Base-by-base conservation (phyloP, 1,140 invertebrate species). In the Caenorhabditis brenneri region DNA sequence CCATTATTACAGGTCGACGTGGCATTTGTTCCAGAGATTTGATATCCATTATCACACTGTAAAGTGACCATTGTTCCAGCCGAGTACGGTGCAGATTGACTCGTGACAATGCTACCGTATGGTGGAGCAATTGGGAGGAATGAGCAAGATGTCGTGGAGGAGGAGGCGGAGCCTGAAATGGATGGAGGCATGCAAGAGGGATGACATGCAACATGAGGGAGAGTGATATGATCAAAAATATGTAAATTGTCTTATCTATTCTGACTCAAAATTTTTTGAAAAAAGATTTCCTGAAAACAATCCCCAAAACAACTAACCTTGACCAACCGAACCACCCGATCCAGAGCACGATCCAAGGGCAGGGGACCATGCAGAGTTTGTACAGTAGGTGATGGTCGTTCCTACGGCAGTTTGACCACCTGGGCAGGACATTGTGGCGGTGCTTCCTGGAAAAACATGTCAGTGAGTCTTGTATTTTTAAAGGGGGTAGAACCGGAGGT, bases 271-370 rank as follows among this genome's bases (percentile, higher is more conserved):
- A n/a, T n/a, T n/a, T n/a, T n/a, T n/a, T n/a, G n/a, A n/a, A n/a
- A n/a, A n/a, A n/a, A n/a, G n/a, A n/a, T 1, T 53, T 53, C 3
- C 49, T n/a, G 16, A 53, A 53, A n/a, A 1, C 15, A 19, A 19
- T 3, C 15, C 24, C 16, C 55, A 29, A 7, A 58, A 36, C 7
- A 10, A 74, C 36, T 74, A 24, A 74, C 65, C 65, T 74, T 74
- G 65, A 24, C 65, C 65, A 46, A 42, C 9, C 24, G 36, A 39
- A 33, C 19, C 4, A 19, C 58, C 58, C 1, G 65, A 46, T 27
- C 65, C 65, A 46, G 65, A 42, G 36, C 65, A 74, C 15, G 65
- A 42, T 22, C 65, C 65, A n/a, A 74, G n/a, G 22, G 65, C 65
- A 7, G 65, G 65, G 7, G 65, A 24, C 65, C 65, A 74, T 0